phyloP scores from a whole-genome alignment of 2,888 invertebrate genomes.

The Ethmia dodecea region DNA sequence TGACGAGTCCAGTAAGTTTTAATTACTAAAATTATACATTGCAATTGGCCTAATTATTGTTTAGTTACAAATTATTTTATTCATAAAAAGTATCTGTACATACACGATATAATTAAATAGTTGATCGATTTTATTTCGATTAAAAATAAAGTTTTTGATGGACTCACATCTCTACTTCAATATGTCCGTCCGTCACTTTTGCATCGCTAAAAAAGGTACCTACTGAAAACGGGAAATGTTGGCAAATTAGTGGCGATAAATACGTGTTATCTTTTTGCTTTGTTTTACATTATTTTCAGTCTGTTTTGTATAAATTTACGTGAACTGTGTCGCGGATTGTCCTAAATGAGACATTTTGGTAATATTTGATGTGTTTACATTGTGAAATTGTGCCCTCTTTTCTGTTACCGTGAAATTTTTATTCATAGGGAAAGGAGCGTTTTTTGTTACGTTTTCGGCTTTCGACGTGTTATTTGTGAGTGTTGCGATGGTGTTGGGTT shows the following conservation, averaged over 20 bases:
- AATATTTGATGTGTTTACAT: constrained; percentile 62
- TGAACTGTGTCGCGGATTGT: constrained; percentile 27
- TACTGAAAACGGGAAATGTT: constrained; percentile 63
- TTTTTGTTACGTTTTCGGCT: constrained; percentile 43
- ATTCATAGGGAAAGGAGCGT: constrained; percentile 53
- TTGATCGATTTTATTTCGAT: neutral
- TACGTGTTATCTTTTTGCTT: constrained; percentile 58
- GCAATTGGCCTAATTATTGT: too few species aligned
- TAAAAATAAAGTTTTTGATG: too few species aligned
- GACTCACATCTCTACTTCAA: constrained; percentile 23
- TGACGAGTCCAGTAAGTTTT: too few species aligned
- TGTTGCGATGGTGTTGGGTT: constrained; percentile 45
- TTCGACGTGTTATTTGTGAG: constrained; percentile 33
- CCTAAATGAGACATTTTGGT: constrained; percentile 30
- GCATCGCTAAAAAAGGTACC: constrained; percentile 54
- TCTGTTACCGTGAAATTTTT: constrained; percentile 43
- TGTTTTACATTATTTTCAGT: constrained; percentile 34
- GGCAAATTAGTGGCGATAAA: constrained; percentile 63
- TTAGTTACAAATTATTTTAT: neutral
- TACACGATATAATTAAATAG: neutral
- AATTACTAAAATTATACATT: too few species aligned
- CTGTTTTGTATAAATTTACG: constrained; percentile 24
- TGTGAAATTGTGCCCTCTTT: constrained; percentile 50
- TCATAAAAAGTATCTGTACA: neutral
- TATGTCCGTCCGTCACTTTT: constrained; percentile 32